Base-by-base conservation (phyloP, 2,797 vertebrate genomes). In the Melanotaenia pygmaea region DNA sequence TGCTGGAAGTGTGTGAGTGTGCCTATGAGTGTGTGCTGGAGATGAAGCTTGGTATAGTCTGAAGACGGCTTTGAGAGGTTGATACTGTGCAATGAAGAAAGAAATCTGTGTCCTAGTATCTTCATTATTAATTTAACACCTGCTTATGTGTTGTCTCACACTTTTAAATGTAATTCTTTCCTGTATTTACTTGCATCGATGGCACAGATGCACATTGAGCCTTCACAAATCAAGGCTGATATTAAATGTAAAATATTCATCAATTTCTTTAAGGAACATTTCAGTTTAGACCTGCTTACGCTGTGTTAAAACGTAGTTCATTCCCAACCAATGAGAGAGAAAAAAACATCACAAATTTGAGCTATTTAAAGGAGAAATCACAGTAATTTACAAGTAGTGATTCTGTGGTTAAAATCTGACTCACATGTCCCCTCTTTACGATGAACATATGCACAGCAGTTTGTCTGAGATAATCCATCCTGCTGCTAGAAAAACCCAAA, bases 81-180 rank as follows among this genome's bases (percentile, higher is more conserved):
- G 64, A 78, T 78, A 51, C 72, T 53, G 59, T 66, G 71, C 35
- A 6, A 28, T 50, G 30, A 72, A 67, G 38, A 62, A 68, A 66
- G 56, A 77, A 81, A 79, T 84, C 66, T 75, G 60, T 70, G 66
- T 79, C 80, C 74, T 65, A 68, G 77, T 64, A 45, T 76, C 77
- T 62, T 74, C 83, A 81, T 93, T 72, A 88, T 74, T 91, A 71
- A 92, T 90, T 88, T 57, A 85, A 63, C 24, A 61, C 34, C 37
- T 74, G 40, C 69, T 81, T 53, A 43, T 80, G 77, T 8, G 5
- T 67, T 65, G 28, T 64, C 69, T 70, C 70, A 76, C 53, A 35
- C 50, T 79, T 26, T 67, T 66, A 34, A 38, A 70, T 67, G 65
- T 34, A 26, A 58, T 70, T 51, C 50, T 53, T 59, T 76, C 59